Base-by-base conservation (phyloP, 2,888 invertebrate genomes). In the Melanotus villosus region DNA sequence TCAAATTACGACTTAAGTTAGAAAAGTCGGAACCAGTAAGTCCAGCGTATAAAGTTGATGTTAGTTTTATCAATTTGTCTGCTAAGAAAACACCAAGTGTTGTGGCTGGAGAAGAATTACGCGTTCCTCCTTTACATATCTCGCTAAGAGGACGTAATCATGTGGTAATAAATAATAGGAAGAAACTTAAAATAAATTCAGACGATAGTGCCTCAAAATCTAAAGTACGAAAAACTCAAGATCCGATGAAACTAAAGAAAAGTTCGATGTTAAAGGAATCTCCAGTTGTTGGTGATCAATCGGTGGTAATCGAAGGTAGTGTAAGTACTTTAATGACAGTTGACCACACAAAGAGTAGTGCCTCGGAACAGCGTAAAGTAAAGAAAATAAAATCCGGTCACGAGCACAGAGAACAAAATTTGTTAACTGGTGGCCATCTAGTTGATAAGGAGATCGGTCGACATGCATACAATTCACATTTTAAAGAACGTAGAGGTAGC, bases 61-160 rank as follows among this genome's bases (percentile, higher is more conserved):
- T 93, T 23, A 92, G 92, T 73, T 93, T 92, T 82, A 90, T 92
- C 3, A 90, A 89, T 78, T 86, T 88, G 50, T 88, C 81, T 70
- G 82, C 88, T 75, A 86, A 86, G 66, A 84, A 84, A 67, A 81
- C 83, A 2, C 71, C 80, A 4, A 68, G 77, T 1, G 79, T 57
- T 76, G 79, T 71, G 73, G 77, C 76, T 10, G 72, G 74, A 1
- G 94, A 93, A 71, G 94, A 94, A 78, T 90, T 93, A 5, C 87
- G 95, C 63, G 96, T 96, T 50, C 96, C 96, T 6, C 96, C 96
- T 0, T 86, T 96, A 70, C 96, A 96, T 82, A 96, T 96, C 78
- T 95, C 95, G 65, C 85, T 96, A 41, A 88, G 95, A 68, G 94
- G 94, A 0, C 89, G 94, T 65, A 95, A 94, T 82, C 93, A 94